Base-by-base conservation (phyloP, 2,888 invertebrate genomes). In the Drosophila demipolita region DNA sequence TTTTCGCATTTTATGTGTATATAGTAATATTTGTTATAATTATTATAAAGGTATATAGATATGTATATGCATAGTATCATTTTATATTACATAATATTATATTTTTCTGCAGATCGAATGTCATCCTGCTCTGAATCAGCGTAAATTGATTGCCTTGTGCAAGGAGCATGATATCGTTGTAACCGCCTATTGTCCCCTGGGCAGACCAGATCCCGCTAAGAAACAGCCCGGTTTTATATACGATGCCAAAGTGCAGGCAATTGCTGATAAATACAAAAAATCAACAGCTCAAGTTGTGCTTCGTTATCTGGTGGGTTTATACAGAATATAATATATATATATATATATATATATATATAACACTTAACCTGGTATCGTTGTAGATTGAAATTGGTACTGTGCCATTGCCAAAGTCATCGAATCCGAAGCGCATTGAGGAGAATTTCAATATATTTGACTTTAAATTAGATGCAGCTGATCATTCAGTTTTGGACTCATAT, bases 141-240 rank as follows among this genome's bases (percentile, higher is more conserved):
- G 94, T 78, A 94, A 95, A 82, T 91, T 97, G 63, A 94, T 95
- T 38, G 94, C 95, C 33, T 95, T 95, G 91, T 96, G 97, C 93
- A 94, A 94, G 78, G 93, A 94, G 0, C 93, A 94, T 0, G 94
- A 94, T 58, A 95, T 97, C 40, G 93, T 93, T 0, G 94, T 97
- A 12, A 96, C 96, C 1, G 97, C 96, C 0, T 98, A 97, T 92
- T 96, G 96, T 62, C 97, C 97, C 0, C 94, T 97, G 11, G 97
- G 96, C 12, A 95, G 96, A 0, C 96, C 96, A 0, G 95, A 96
- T 89, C 94, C 96, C 45, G 96, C 96, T 11, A 96, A 95, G 95
- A 95, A 95, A 6, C 95, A 95, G 89, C 95, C 96, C 0, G 95
- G 93, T 0, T 96, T 95, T 64, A 81, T 93, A 35, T 92, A 91